These are phyloP conservation scores for Cossypha dichroa DNA, from an alignment of 2,797 vertebrate species.

Conservation along the genomic window DNA sequence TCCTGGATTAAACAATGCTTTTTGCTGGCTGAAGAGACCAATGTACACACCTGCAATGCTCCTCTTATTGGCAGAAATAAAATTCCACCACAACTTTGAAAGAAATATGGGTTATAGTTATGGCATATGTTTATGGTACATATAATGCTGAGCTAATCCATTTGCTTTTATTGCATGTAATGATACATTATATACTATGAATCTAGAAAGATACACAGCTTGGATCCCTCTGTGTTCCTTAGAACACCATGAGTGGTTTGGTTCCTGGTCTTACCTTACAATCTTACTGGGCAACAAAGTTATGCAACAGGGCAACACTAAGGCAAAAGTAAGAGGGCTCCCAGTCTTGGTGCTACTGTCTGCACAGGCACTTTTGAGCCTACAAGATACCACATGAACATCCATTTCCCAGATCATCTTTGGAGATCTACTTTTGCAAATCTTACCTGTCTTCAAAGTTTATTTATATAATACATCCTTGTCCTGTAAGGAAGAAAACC, in stretches of 20 bases:
- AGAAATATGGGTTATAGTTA: not conserved
- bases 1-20: not conserved
- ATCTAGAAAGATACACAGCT: not conserved
- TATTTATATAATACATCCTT: not conserved
- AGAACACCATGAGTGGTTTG: not conserved
- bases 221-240: not conserved
- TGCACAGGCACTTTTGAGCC: not conserved
- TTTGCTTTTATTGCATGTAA: not conserved
- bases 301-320: not conserved
- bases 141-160: not conserved
- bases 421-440: not conserved
- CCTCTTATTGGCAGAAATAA: not conserved
- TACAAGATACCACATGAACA: not conserved
- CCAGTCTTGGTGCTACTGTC: not conserved
- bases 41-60: not conserved
- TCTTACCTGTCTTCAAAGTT: not conserved
- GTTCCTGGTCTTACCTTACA: not conserved
- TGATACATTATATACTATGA: not conserved
- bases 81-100: not conserved
- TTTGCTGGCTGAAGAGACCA: not conserved
- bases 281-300: not conserved
- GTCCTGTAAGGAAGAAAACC: not conserved
- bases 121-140: not conserved
- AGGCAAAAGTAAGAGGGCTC: not conserved
- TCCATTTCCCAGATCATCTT: not conserved